A percentile compares a stretch with the other conserved stretches of the same genome.
Conservation (phyloP, 2,888 invertebrate genomes). For the Lasioglossum marginatum region DNA sequence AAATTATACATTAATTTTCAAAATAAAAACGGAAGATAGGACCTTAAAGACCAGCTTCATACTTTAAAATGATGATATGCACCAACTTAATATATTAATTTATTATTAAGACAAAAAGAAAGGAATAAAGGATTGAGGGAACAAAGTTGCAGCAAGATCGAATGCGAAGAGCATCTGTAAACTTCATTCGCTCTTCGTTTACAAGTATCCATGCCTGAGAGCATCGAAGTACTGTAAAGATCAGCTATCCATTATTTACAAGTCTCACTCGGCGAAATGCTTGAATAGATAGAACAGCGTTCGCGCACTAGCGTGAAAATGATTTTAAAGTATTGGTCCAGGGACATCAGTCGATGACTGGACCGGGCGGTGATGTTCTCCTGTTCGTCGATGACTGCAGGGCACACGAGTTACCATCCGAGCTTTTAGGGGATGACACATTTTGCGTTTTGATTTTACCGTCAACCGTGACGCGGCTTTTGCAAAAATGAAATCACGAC, state of each 20-base stretch:
- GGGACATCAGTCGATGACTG: background rate
- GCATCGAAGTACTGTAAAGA: background rate
- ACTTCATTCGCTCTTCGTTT: background rate
- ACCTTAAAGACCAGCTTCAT: too few species aligned
- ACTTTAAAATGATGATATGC: background rate
- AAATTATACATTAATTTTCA: background rate
- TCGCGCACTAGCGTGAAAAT: background rate
- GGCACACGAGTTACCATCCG: background rate
- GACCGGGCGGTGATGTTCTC: background rate
- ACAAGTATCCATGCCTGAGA: background rate
- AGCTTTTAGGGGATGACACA: background rate
- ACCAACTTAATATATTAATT: background rate
- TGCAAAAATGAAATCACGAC: background rate
- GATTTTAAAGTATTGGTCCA: background rate
- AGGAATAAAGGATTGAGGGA: background rate
- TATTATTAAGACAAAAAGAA: background rate
- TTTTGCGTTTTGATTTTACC: background rate
- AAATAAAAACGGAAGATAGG: too few species aligned
- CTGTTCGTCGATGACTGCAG: background rate
- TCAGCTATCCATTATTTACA: background rate
- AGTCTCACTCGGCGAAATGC: background rate
- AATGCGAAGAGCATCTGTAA: background rate
- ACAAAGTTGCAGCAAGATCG: background rate
- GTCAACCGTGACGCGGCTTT: background rate
- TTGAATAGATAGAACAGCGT: background rate